Percentiles rank a stretch among this genome's conserved stretches.
Evolutionary conservation across 2,888 invertebrate genomes (phyloP).

Genomic region (Diploptera punctata): DNA sequence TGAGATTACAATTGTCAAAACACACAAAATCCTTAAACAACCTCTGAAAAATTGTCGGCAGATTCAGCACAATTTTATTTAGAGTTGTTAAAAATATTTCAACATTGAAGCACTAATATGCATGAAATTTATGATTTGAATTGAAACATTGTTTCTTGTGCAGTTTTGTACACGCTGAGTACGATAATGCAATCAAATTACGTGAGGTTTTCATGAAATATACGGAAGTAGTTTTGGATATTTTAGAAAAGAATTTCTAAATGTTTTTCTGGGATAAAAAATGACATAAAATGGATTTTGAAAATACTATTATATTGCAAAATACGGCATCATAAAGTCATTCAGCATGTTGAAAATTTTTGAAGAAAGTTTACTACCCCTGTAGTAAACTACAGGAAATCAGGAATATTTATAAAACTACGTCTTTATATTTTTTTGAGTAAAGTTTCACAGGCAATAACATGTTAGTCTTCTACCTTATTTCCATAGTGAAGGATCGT

Average conservation of each 20-base stretch:
- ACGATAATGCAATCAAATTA: too few species aligned
- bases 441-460: too few species aligned
- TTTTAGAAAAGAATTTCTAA: neutral
- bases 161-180: too few species aligned
- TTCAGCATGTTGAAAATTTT: neutral
- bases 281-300: neutral
- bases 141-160: too few species aligned
- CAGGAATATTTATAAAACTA: neutral
- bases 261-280: neutral
- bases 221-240: too few species aligned
- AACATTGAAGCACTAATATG: neutral
- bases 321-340: neutral
- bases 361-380: too few species aligned
- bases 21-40: neutral
- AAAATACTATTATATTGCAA: too few species aligned
- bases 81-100: neutral
- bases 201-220: too few species aligned
- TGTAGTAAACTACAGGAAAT: neutral
- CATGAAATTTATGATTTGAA: neutral
- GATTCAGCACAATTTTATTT: neutral
- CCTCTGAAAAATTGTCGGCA: neutral
- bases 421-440: neutral
- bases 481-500: neutral
- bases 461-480: neutral
- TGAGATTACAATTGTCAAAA: too few species aligned